Evolutionary conservation across 1,140 invertebrate species (phyloP), one percentile per base, ranked within the genome.

Genomic region (Trypoxylus dichotomus): DNA sequence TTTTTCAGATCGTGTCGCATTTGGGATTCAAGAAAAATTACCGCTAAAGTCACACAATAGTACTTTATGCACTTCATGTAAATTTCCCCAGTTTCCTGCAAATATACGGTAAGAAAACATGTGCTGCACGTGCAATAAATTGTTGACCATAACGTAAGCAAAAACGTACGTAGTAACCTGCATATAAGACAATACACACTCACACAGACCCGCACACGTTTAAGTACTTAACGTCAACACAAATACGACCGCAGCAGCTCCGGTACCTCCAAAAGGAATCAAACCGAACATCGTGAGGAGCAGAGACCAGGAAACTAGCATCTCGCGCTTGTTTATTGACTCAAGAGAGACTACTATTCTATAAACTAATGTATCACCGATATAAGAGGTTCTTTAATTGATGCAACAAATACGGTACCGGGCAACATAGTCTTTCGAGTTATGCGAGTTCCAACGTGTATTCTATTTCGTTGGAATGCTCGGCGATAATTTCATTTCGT

Each of bases 41-140:
- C 21, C 13, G 13, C 60, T 15, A 29, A 25, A 68, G 19, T 68
- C 60, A 68, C 60, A 68, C 60, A 68, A 68, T 68, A 7, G 60
- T 68, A 68, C 24, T 68, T 68, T 68, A 68, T 68, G 60, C 60
- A 68, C 60, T 68, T 68, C 60, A 68, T 68, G 60, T 68, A 68
- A 68, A 68, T 68, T 68, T 29, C 27, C 60, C 24, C 60, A 68
- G 60, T 68, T 68, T 68, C 60, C 60, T 68, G 60, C 11, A 68
- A 68, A 68, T 68, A 68, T 68, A 68, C 60, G 24, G 60, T 68
- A 68, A 68, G 60, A 68, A 68, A 68, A 68, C 60, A 68, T 68
- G 60, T 68, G 60, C 60, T 24, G 60, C 60, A 68, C 60, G 60
- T 68, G 60, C 60, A 68, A 68, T 68, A 68, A 68, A 68, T 68